These are phyloP conservation scores for Esperia sulphurella DNA, from an alignment of 2,888 invertebrate species.

Conservation along the genomic window DNA sequence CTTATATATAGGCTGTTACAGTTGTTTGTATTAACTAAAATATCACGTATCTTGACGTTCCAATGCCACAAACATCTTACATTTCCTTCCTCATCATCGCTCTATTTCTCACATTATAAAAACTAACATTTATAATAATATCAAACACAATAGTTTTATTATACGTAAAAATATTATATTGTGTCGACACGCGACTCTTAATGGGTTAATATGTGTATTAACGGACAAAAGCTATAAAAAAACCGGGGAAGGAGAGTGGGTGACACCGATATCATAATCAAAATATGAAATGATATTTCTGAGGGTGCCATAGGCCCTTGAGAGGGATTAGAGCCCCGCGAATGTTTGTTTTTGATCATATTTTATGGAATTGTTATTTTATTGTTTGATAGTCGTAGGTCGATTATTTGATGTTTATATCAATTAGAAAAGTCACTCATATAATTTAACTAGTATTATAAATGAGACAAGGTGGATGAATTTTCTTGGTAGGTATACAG, in stretches of 20 bases:
- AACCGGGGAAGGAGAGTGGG: slow-evolving; percentile 42
- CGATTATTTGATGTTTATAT: slow-evolving; percentile 9
- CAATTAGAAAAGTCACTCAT: too few species aligned
- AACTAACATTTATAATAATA: slow-evolving; percentile 34
- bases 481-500: too few species aligned
- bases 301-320: slow-evolving; percentile 41
- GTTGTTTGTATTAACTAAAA: too few species aligned
- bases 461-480: too few species aligned
- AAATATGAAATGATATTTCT: slow-evolving; percentile 74
- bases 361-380: slow-evolving; percentile 51
- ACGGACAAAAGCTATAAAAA: slow-evolving; percentile 65
- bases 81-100: neutral
- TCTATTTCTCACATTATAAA: slow-evolving; percentile 29
- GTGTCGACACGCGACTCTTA: slow-evolving; percentile 68
- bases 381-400: slow-evolving; percentile 19
- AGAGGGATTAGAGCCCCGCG: slow-evolving; percentile 46
- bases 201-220: slow-evolving; percentile 77
- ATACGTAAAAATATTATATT: slow-evolving; percentile 63
- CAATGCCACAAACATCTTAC: too few species aligned
- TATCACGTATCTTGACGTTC: too few species aligned
- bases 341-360: slow-evolving; percentile 57
- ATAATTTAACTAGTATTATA: neutral
- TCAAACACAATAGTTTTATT: slow-evolving; percentile 53
- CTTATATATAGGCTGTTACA: too few species aligned
- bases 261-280: slow-evolving; percentile 77